A percentile compares a stretch with the other conserved stretches of the same genome.
Conservation (phyloP, 2,888 invertebrate species). For the Schrankia costaestrigalis region DNA sequence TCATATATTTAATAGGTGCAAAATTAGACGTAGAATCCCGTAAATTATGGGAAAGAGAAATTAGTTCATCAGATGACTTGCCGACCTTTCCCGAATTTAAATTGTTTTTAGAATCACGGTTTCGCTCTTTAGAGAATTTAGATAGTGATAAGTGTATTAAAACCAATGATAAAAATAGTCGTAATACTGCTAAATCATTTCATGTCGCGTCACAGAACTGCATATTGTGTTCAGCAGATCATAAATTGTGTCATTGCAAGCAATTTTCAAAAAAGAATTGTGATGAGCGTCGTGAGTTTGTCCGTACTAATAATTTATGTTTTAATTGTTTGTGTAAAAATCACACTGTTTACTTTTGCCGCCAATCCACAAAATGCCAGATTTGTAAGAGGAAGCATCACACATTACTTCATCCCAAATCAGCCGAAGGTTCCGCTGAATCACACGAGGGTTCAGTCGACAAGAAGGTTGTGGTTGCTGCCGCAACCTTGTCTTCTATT, state of each 20-base stretch:
- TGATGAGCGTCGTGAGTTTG: neutral
- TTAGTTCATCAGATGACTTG: neutral
- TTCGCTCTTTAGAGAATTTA: constrained; percentile 1
- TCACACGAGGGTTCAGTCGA: neutral
- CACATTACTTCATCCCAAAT: constrained; percentile 1
- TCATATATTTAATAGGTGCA: neutral
- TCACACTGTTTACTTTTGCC: constrained; percentile 1
- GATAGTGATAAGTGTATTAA: neutral
- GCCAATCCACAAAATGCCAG: neutral
- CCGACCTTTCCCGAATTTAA: constrained; percentile 1
- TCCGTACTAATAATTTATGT: neutral
- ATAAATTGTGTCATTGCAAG: constrained; percentile 12
- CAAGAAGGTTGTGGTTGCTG: neutral
- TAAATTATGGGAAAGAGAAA: neutral
- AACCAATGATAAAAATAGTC: neutral
- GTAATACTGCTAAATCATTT: neutral
- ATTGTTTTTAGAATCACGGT: constrained; percentile 5
- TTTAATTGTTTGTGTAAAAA: neutral
- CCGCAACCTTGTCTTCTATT: neutral
- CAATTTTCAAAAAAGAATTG: constrained; percentile 9
- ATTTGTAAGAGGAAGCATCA: neutral
- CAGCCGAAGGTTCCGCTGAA: too few species aligned
- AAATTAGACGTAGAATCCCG: neutral
- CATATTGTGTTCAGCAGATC: constrained; percentile 8
- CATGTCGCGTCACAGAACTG: neutral